Percentiles rank a stretch among this genome's conserved stretches.
Conservation (phyloP, 2,797 vertebrate species). For the Rhinogobio ventralis region DNA sequence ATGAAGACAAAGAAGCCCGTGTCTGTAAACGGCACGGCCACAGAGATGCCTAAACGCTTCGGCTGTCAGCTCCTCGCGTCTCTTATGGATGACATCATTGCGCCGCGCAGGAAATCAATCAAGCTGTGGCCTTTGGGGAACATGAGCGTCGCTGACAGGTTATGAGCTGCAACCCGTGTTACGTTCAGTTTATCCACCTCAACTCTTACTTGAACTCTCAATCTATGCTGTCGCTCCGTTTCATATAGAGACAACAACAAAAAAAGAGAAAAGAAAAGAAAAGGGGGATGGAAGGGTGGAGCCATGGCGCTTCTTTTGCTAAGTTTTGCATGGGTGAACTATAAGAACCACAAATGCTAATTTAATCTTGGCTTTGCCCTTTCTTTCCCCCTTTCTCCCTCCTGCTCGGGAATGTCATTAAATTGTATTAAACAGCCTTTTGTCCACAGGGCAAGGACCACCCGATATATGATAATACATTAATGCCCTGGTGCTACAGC, state of each 20-base stretch:
- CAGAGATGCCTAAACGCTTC: conserved; percentile 82
- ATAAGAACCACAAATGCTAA: conserved; percentile 96
- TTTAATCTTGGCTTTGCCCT: conserved; percentile 87
- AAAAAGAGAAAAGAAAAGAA: background rate
- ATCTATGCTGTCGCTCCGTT: background rate
- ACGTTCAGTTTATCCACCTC: conserved; percentile 38
- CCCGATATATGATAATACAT: conserved; percentile 99
- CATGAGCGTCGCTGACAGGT: conserved; percentile 80
- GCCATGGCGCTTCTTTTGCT: conserved; percentile 85
- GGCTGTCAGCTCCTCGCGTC: conserved; percentile 81
- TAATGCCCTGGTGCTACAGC: conserved; percentile 95
- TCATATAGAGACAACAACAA: background rate
- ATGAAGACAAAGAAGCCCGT: conserved; percentile 63
- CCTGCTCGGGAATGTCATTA: conserved; percentile 98
- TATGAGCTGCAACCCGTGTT: conserved; percentile 62
- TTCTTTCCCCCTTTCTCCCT: conserved; percentile 81
- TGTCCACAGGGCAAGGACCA: conserved; percentile 99
- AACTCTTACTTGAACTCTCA: conserved; percentile 16
- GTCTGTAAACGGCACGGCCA: conserved; percentile 82
- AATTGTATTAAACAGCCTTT: conserved; percentile 99
- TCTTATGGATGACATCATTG: conserved; percentile 89
- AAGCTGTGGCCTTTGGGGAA: conserved; percentile 87
- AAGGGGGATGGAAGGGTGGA: background rate
- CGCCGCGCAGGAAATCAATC: conserved; percentile 87
- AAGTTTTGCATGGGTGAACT: conserved; percentile 90